Evolutionary conservation across 2,113 vertebrate species (phyloP), one percentile per base, ranked within the genome.

Genomic region (Anguilla japonica): DNA sequence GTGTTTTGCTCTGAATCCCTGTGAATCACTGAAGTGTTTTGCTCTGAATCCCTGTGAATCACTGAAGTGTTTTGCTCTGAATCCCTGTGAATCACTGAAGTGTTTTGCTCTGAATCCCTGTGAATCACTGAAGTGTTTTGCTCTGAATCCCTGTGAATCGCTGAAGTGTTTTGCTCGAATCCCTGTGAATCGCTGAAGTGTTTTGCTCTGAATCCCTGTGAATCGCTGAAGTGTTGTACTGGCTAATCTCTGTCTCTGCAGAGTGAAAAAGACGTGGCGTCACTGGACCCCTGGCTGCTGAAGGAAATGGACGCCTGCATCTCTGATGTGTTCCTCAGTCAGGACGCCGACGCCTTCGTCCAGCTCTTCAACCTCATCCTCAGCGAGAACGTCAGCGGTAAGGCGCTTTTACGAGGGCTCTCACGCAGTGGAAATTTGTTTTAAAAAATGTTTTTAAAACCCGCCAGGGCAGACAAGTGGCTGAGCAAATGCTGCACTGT

Each of bases 221-320:
- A 22, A 22, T 67, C 60, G 26, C 18, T 67, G 60, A 20, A 26
- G 16, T 22, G 20, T 67, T 67, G 22, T 67, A 67, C 60, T 67
- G 2, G 34, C 34, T 34, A 67, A 67, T 22, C 18, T 8, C 18
- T 20, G 39, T 9, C 9, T 79, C 90, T 2, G 1, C 91, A 99
- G 98, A 93, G 88, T 90, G 96, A 97, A 88, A 96, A 95, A 89
- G 96, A 96, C 88, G 89, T 60, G 0, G 95, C 95, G 80, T 95
- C 94, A 29, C 91, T 98, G 90, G 97, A 98, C 81, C 96, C 95
- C 0, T 98, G 97, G 97, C 84, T 99, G 90, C 89, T 95, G 91
- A 97, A 96, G 89, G 97, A 99, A 92, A 98, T 99, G 97, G 98
- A 99, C 91, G 92, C 96, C 53, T 98, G 98, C 94, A 97, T 99